Evolutionary conservation across 2,113 vertebrate genomes (phyloP).

Genomic region (Thunnus maccoyii): DNA sequence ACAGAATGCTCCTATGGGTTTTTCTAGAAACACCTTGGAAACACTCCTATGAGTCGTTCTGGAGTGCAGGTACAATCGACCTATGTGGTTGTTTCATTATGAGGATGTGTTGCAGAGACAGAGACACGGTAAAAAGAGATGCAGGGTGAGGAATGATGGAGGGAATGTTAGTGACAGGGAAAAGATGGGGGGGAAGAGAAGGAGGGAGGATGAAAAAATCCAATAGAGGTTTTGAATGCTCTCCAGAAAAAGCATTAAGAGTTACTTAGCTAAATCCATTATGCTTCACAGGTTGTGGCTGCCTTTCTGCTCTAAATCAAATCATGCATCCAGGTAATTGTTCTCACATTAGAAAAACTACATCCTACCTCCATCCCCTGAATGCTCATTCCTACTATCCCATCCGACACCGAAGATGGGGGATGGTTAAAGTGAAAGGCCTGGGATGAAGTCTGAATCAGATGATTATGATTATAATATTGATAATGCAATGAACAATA

Average conservation of each 20-base stretch:
- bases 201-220: slow-evolving; percentile 51
- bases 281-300: slow-evolving; percentile 65
- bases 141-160: slow-evolving; percentile 21
- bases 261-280: slow-evolving; percentile 80
- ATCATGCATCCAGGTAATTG: slow-evolving; percentile 81
- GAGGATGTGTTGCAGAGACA: background rate
- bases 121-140: slow-evolving; percentile 20
- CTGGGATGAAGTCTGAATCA: slow-evolving; percentile 35
- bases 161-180: slow-evolving; percentile 25
- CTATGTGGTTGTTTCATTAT: too few relatives aligned
- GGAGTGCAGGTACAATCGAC: too few relatives aligned
- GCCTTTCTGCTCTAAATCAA: slow-evolving; percentile 74
- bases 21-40: too few relatives aligned
- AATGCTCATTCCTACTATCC: slow-evolving; percentile 23
- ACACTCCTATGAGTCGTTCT: too few relatives aligned
- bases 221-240: slow-evolving; percentile 70
- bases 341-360: slow-evolving; percentile 67
- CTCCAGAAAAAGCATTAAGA: slow-evolving; percentile 83
- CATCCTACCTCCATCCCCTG: slow-evolving; percentile 27
- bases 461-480: slow-evolving; percentile 40
- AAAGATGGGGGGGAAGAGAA: background rate
- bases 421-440: slow-evolving; percentile 34
- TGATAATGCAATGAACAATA: slow-evolving; percentile 44
- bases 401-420: slow-evolving; percentile 3
- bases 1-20: too few relatives aligned